Evolutionary conservation across 2,797 vertebrate species (phyloP), one percentile per base, ranked within the genome.

Genomic region (Parotocinclus haroldoi): DNA sequence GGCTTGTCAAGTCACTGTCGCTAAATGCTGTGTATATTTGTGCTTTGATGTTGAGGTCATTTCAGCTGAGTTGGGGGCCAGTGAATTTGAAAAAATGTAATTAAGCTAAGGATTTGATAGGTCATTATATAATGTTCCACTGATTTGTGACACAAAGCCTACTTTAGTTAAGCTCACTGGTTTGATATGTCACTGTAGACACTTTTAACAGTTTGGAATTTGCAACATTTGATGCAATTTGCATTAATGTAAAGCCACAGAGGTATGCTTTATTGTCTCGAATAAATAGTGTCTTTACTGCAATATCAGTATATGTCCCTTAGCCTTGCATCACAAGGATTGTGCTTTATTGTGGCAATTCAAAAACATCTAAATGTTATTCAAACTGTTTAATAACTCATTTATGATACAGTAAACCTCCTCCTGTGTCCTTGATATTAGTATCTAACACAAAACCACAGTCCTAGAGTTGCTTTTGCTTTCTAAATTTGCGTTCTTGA

Each of bases 11-110:
- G 66, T 12, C 44, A 51, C 48, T 58, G 61, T 51, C 69, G 69
- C 62, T 67, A 59, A 66, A 72, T 61, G 63, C 57, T 44, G 57
- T 67, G 60, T 66, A 70, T 44, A 78, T 67, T 67, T 70, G 73
- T 69, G 50, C 58, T 69, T 49, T 58, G 52, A 51, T 10, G n/a
- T 44, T n/a, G 36, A 68, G 71, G 64, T 71, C 45, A 8, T 63
- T 63, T 63, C 37, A 18, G 38, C 61, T 67, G 49, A 52, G 48
- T 67, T 16, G 45, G 42, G 63, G 44, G 54, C 49, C 17, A 49
- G 58, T 18, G 46, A 46, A 9, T 58, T 56, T 55, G 54, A 69
- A 18, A 57, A 56, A 66, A 57, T 52, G 63, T 58, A 67, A 72
- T 67, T 72, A 66, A 58, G 51, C 3, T 13, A 46, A 67, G 51